Conservation (phyloP, 2,113 vertebrate genomes). For the Echinops telfairi region DNA sequence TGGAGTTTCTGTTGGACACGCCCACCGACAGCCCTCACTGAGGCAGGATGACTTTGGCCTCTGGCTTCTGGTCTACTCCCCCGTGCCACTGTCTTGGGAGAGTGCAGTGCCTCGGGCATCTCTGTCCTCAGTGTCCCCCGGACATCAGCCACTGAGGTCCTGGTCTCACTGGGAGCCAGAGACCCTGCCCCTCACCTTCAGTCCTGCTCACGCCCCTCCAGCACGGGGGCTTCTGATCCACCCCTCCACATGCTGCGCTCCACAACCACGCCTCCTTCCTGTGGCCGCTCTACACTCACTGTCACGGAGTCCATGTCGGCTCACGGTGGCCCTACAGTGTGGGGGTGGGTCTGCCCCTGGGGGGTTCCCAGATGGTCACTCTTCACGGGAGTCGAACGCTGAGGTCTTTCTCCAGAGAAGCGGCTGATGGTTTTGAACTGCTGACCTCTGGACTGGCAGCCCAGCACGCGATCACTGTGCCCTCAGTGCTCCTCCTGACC, state of each 20-base stretch:
- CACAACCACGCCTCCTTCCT: no score
- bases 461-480: no score
- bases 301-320: no score
- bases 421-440: no score
- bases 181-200: background rate
- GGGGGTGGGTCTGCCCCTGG: no score
- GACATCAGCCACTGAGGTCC: background rate
- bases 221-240: background rate
- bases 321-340: no score
- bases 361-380: no score
- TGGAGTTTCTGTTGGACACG: background rate
- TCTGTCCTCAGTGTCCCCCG: background rate
- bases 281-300: no score
- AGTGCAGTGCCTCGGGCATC: background rate
- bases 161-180: background rate
- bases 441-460: no score
- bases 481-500: background rate
- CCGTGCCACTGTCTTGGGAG: background rate
- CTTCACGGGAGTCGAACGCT: no score
- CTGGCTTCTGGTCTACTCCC: background rate
- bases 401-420: no score
- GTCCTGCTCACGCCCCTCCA: background rate
- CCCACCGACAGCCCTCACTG: background rate
- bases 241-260: background rate
- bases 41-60: background rate